Evolutionary conservation across 2,888 invertebrate genomes (phyloP).

Genomic region (Nephrotoma guestfalica): DNA sequence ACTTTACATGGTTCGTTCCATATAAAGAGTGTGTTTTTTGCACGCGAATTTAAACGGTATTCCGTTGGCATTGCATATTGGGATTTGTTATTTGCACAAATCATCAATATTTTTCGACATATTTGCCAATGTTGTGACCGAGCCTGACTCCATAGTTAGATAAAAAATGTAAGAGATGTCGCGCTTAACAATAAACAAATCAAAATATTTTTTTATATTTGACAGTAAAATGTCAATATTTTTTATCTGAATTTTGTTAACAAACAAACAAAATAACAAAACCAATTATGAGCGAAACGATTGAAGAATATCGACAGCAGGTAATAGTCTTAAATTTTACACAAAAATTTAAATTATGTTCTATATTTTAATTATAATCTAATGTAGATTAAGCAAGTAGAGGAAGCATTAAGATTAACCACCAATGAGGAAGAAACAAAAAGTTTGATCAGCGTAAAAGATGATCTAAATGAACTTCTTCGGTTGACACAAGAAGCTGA

Average conservation of each 20-base stretch:
- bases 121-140: no score
- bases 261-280: background rate
- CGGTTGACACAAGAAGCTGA: constrained; percentile 49
- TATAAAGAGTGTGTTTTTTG: no score
- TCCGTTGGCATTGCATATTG: no score
- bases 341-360: constrained; percentile 32
- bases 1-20: no score
- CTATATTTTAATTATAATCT: background rate
- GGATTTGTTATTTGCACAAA: no score
- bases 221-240: background rate
- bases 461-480: constrained; percentile 51
- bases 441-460: constrained; percentile 42
- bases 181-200: background rate
- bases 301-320: constrained; percentile 7
- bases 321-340: constrained; percentile 8
- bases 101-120: no score
- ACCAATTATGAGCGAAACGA: constrained; percentile 5
- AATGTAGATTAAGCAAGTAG: constrained; percentile 44
- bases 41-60: no score
- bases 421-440: constrained; percentile 36
- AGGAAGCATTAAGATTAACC: constrained; percentile 38
- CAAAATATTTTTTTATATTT: background rate
- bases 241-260: background rate
- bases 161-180: background rate
- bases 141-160: no score